phyloP scores from a whole-genome alignment of 2,888 invertebrate species.

The Diploptera punctata region DNA sequence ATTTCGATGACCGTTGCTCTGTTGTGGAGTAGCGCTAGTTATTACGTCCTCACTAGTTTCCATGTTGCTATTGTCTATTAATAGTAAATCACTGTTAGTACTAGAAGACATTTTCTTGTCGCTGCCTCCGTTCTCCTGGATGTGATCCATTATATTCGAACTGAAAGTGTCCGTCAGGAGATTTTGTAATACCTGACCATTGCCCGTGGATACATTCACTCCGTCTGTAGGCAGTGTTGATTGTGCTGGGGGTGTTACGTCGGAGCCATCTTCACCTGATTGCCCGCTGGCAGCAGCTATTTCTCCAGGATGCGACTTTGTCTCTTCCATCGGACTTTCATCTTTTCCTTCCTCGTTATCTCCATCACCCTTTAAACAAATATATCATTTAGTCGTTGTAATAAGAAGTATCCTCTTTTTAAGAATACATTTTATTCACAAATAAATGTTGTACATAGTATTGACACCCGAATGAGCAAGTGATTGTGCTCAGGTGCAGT shows the following conservation, averaged over 20 bases:
- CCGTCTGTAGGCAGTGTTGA: not conserved
- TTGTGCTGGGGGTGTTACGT: not conserved
- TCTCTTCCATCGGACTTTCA: constrained; percentile 39
- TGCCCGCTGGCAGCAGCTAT: not conserved
- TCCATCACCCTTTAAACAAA: constrained; percentile 25
- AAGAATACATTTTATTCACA: too few relatives aligned
- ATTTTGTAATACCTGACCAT: constrained; percentile 24
- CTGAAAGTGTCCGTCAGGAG: constrained; percentile 18
- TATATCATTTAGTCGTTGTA: too few relatives aligned
- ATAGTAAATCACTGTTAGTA: constrained; percentile 39
- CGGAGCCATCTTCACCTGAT: not conserved
- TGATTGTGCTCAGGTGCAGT: too few relatives aligned
- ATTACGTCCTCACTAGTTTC: constrained; percentile 41
- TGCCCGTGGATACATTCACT: not conserved
- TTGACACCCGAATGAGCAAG: too few relatives aligned
- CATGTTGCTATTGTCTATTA: constrained; percentile 42
- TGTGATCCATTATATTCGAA: constrained; percentile 7
- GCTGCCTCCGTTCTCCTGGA: constrained; percentile 28
- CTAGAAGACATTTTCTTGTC: constrained; percentile 30
- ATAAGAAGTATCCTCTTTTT: too few relatives aligned
- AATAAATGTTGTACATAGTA: too few relatives aligned
- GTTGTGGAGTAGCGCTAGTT: constrained; percentile 32
- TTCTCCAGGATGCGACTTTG: constrained; percentile 18
- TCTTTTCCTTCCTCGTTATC: constrained; percentile 40
- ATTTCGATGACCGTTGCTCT: constrained; percentile 44